Evolutionary conservation across 2,113 vertebrate species (phyloP).

Genomic region (Labrus mixtus): DNA sequence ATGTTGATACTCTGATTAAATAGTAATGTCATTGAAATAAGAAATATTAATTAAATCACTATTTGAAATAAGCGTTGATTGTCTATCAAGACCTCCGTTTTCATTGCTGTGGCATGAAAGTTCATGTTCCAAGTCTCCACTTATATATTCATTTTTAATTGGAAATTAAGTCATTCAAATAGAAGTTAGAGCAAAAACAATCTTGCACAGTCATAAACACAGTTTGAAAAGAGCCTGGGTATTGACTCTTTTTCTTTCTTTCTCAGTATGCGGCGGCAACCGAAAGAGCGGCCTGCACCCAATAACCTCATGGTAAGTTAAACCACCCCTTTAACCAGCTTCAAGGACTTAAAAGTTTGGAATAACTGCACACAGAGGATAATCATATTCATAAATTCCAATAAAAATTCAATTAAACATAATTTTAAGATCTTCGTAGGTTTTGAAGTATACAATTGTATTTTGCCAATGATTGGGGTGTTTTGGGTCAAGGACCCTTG

Average conservation of each 20-base stretch:
- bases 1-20: background rate
- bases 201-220: constrained; percentile 7
- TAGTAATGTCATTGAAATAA: constrained; percentile 7
- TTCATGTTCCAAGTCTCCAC: constrained; percentile 21
- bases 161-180: constrained; percentile 22
- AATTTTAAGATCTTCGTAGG: constrained; percentile 40
- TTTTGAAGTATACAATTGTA: constrained; percentile 54
- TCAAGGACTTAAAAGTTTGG: constrained; percentile 50
- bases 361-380: constrained; percentile 44
- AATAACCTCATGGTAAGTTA: constrained; percentile 96
- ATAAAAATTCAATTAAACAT: constrained; percentile 57
- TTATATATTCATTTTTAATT: constrained; percentile 27
- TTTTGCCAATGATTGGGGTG: constrained; percentile 44
- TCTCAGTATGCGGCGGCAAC: constrained; percentile 93
- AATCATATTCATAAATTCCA: constrained; percentile 52
- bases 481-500: constrained; percentile 64
- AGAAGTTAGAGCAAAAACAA: constrained; percentile 28
- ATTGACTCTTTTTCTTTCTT: constrained; percentile 47
- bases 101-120: constrained; percentile 12
- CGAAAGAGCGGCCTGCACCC: constrained; percentile 95
- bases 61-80: constrained; percentile 20
- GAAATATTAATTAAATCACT: constrained; percentile 32
- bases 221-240: constrained; percentile 27
- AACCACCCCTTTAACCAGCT: constrained; percentile 49
- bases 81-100: constrained; percentile 3